A percentile compares a stretch with the other conserved stretches of the same genome.
These are phyloP conservation scores for Spodoptera exigua DNA, from an alignment of 2,888 invertebrate species.

Conservation along the genomic window DNA sequence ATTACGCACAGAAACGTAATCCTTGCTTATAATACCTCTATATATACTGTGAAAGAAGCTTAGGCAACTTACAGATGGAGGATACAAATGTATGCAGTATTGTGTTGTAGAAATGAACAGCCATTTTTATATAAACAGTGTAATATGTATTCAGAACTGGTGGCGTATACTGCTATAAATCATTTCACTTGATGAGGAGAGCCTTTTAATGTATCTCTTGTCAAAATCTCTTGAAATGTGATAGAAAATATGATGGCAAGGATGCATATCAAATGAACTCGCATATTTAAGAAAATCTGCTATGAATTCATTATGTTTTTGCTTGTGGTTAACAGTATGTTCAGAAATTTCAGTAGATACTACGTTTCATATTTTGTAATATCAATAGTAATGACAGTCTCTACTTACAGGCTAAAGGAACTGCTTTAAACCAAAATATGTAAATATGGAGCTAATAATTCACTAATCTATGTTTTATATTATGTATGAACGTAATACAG, in stretches of 20 bases:
- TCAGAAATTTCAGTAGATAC: neutral
- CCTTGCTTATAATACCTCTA: slow-evolving; percentile 44
- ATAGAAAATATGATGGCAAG: slow-evolving; percentile 13
- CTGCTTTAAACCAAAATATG: slow-evolving; percentile 15
- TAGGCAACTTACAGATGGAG: slow-evolving; percentile 29
- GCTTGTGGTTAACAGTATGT: neutral
- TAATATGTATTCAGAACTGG: slow-evolving; percentile 37
- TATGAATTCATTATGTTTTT: neutral
- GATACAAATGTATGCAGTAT: slow-evolving; percentile 26
- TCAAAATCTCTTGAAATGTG: slow-evolving; percentile 19
- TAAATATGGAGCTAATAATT: slow-evolving; percentile 3
- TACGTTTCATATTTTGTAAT: neutral
- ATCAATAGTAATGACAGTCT: neutral
- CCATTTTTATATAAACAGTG: slow-evolving; percentile 29
- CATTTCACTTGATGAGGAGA: slow-evolving; percentile 21
- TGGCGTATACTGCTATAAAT: slow-evolving; percentile 24
- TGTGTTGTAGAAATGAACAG: slow-evolving; percentile 24
- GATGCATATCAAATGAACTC: slow-evolving; percentile 7
- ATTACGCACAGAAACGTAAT: slow-evolving; percentile 52
- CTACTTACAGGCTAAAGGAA: slow-evolving; percentile 34
- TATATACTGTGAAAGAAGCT: slow-evolving; percentile 40
- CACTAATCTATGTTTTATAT: slow-evolving; percentile 1
- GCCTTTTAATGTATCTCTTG: slow-evolving; percentile 21
- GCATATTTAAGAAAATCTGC: neutral
- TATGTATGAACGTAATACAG: slow-evolving; percentile 20